These are phyloP conservation scores for Nymphalis urticae DNA, from an alignment of 2,888 invertebrate genomes.

Conservation along the genomic window DNA sequence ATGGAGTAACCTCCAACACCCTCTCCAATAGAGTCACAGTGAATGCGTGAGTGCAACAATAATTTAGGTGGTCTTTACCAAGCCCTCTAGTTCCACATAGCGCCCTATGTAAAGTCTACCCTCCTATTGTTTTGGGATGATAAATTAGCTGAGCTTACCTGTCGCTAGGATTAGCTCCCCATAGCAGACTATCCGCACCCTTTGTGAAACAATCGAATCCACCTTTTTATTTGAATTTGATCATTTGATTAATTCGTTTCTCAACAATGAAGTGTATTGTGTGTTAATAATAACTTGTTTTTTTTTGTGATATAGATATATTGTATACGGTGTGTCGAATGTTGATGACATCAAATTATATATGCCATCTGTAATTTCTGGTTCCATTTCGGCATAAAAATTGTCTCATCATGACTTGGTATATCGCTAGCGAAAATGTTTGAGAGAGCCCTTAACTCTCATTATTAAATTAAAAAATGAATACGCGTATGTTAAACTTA, in stretches of 20 bases:
- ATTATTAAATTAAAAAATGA: no score
- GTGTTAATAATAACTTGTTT: constrained; percentile 16
- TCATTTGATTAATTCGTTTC: constrained; percentile 70
- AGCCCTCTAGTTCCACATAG: constrained; percentile 59
- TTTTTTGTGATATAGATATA: not conserved
- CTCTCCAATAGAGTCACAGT: constrained; percentile 26
- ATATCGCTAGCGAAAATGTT: constrained; percentile 5
- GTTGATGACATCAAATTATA: constrained; percentile 14
- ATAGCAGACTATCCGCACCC: constrained; percentile 64
- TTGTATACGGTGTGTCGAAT: constrained; percentile 7
- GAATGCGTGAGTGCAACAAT: constrained; percentile 36
- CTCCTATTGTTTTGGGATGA: constrained; percentile 77
- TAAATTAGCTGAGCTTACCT: constrained; percentile 79
- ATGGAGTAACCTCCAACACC: constrained; percentile 13
- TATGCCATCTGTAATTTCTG: not conserved
- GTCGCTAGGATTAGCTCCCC: constrained; percentile 72
- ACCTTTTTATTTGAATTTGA: constrained; percentile 70
- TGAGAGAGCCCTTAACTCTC: not conserved
- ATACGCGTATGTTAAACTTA: no score
- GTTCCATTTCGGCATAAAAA: constrained; percentile 20
- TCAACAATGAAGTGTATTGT: constrained; percentile 50
- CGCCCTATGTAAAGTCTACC: constrained; percentile 43
- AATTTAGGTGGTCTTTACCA: constrained; percentile 58
- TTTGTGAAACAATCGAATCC: constrained; percentile 55
- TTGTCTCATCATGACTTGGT: constrained; percentile 22